Evolutionary conservation across 2,113 vertebrate genomes (phyloP).

Genomic region (Barnardius zonarius): DNA sequence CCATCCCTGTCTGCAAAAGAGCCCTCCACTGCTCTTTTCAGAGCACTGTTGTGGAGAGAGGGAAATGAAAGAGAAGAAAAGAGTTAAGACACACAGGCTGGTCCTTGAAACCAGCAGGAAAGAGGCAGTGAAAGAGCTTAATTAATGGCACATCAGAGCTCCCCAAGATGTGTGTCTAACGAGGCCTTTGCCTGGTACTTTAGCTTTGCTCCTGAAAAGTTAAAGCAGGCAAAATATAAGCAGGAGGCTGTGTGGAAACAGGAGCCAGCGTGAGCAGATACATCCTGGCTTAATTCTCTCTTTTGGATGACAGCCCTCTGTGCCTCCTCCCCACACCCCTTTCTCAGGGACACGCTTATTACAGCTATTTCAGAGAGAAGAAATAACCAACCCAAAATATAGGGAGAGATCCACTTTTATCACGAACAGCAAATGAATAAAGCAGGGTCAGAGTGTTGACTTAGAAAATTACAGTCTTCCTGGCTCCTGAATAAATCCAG

Average conservation of each 20-base stretch:
- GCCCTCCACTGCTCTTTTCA: constrained; percentile 1
- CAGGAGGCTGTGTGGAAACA: constrained; percentile 38
- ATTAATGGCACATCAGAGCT: constrained; percentile 55
- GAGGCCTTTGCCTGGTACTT: constrained; percentile 3
- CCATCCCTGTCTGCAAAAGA: not conserved
- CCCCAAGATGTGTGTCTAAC: constrained; percentile 40
- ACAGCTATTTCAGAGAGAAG: constrained; percentile 48
- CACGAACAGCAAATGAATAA: constrained; percentile 45
- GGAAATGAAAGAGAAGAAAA: constrained; percentile 39
- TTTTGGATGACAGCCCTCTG: constrained; percentile 15
- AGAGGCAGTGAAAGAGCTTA: constrained; percentile 41
- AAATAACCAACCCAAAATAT: constrained; percentile 9
- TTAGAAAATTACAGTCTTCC: constrained; percentile 75
- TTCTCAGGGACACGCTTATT: constrained; percentile 32
- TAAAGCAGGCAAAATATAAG: constrained; percentile 18
- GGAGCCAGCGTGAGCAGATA: constrained; percentile 32
- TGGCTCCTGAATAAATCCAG: constrained; percentile 73
- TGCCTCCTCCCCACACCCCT: not conserved
- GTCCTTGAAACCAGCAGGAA: constrained; percentile 49
- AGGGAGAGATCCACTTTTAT: constrained; percentile 64
- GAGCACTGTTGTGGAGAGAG: not conserved
- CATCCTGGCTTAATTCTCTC: constrained; percentile 67
- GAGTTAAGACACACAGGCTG: constrained; percentile 2
- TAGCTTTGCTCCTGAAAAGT: not conserved
- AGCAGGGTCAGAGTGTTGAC: constrained; percentile 74